phyloP scores from a whole-genome alignment of 2,113 vertebrate genomes.

The Pangasianodon hypophthalmus region DNA sequence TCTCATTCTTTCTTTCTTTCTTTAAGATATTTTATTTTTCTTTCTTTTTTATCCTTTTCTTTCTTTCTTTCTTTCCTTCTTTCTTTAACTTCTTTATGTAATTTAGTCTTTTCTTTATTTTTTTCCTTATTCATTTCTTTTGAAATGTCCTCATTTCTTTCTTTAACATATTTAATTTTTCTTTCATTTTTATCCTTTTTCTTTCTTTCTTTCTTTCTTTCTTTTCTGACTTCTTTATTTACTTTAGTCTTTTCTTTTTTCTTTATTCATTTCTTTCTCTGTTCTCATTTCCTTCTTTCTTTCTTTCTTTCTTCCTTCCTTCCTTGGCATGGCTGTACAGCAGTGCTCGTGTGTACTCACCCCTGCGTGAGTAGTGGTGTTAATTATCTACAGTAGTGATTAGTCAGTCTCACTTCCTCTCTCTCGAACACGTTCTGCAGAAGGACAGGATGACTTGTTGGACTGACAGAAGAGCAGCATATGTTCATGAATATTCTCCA shows the following conservation, averaged over 20 bases:
- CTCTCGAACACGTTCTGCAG: not conserved
- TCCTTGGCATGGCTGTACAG: not conserved
- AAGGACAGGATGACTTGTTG: not conserved
- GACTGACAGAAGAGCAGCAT: not conserved
- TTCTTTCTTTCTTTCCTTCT: not conserved
- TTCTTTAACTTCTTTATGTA: too few relatives aligned
- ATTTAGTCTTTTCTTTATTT: too few relatives aligned
- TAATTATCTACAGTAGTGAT: not conserved
- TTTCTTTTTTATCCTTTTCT: too few relatives aligned
- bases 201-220: too few relatives aligned
- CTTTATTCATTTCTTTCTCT: not conserved
- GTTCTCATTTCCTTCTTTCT: not conserved
- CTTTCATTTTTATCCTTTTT: too few relatives aligned
- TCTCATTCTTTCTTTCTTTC: too few relatives aligned
- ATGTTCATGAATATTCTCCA: conserved; percentile 24
- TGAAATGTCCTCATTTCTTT: too few relatives aligned
- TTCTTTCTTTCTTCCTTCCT: not conserved
- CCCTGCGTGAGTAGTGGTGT: not conserved
- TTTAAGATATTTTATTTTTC: too few relatives aligned
- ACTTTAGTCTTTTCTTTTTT: too few relatives aligned
- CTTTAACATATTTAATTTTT: too few relatives aligned
- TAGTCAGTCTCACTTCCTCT: not conserved
- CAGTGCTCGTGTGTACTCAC: not conserved
- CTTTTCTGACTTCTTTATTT: too few relatives aligned
- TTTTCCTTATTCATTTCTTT: too few relatives aligned